Conservation (phyloP, 2,797 vertebrate species). For the Ctenopoma multispine region DNA sequence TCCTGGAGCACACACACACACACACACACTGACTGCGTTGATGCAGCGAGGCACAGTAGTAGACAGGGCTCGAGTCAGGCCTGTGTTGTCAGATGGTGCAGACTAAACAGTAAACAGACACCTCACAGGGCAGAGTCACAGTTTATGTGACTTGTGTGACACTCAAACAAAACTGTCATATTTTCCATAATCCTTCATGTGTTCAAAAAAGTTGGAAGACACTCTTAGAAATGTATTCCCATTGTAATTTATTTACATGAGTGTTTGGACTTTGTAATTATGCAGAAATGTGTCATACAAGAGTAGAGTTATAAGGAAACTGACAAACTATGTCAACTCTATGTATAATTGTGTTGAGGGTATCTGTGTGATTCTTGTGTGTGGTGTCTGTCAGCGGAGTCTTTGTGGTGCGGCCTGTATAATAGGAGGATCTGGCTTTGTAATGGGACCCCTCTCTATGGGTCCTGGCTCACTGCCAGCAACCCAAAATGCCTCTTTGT, state of each 20-base stretch:
- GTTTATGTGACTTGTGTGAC: constrained; percentile 45
- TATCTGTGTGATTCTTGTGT: constrained; percentile 55
- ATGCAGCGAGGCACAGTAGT: constrained; percentile 42
- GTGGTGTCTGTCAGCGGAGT: constrained; percentile 61
- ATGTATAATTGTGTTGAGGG: constrained; percentile 36
- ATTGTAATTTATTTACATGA: constrained; percentile 34
- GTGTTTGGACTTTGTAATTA: constrained; percentile 44
- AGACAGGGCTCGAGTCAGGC: constrained; percentile 50
- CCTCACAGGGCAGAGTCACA: constrained; percentile 50
- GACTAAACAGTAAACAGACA: constrained; percentile 80
- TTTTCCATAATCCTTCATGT: constrained; percentile 34
- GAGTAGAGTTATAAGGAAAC: constrained; percentile 2
- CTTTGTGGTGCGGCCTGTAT: constrained; percentile 62
- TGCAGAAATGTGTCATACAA: constrained; percentile 35
- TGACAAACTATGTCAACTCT: constrained; percentile 31
- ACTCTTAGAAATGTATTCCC: constrained; percentile 30
- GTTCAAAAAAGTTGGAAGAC: constrained; percentile 4
- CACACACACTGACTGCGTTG: constrained; percentile 27
- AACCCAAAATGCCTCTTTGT: constrained; percentile 66
- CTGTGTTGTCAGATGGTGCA: constrained; percentile 58
- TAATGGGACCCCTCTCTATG: constrained; percentile 70
- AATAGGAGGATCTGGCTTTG: constrained; percentile 68
- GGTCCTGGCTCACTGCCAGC: constrained; percentile 69
- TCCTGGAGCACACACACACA: constrained; percentile 22
- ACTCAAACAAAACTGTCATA: constrained; percentile 25